phyloP scores from a whole-genome alignment of 2,797 vertebrate species.

The Acestrorhynchus altus region DNA sequence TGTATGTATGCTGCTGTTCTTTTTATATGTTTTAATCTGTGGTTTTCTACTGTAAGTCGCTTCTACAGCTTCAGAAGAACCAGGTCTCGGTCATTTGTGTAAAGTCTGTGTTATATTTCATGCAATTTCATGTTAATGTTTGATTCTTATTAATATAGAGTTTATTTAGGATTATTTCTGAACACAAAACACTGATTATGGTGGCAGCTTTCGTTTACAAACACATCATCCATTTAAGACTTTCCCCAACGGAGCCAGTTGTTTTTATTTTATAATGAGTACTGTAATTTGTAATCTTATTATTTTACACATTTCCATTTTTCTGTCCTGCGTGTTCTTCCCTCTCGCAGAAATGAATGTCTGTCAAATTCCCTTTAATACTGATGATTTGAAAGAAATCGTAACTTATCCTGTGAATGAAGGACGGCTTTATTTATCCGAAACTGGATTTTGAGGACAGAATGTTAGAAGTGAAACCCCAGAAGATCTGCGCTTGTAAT shows the following conservation, averaged over 20 bases:
- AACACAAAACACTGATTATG: not conserved
- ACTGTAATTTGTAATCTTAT: not conserved
- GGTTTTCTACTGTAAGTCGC: constrained; percentile 2
- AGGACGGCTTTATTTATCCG: not conserved
- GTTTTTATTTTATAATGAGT: not conserved
- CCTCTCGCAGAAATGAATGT: not conserved
- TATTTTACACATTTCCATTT: not conserved
- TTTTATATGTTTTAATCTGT: not conserved
- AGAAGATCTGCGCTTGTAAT: not conserved
- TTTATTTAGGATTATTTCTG: not conserved
- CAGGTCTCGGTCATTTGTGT: not conserved
- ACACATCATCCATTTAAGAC: not conserved
- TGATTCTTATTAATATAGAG: not conserved
- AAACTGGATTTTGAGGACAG: too few species aligned
- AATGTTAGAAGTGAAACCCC: not conserved
- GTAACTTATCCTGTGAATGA: not conserved
- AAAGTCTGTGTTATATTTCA: not conserved
- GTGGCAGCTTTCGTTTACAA: not conserved
- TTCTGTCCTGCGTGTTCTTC: not conserved
- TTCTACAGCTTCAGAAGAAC: not conserved
- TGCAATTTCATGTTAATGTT: not conserved
- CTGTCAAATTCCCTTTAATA: constrained; percentile 2
- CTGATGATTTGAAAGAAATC: not conserved
- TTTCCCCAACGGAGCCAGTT: too few species aligned
- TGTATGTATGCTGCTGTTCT: not conserved